A percentile compares a stretch with the other conserved stretches of the same genome.
phyloP scores from a whole-genome alignment of 2,797 vertebrate genomes.

The Chromis chromis region DNA sequence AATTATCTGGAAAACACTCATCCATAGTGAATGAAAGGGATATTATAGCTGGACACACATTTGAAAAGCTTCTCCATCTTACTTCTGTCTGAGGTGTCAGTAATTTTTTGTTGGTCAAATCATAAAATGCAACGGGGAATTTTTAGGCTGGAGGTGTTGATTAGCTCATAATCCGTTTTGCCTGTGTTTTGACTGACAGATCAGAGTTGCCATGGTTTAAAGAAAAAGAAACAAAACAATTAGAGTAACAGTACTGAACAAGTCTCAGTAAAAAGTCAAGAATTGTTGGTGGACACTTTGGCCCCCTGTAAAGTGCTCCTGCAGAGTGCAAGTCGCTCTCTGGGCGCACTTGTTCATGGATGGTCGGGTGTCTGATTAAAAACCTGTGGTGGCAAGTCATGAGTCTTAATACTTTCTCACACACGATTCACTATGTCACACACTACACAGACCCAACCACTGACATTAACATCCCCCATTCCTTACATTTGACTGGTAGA shows the following conservation, averaged over 20 bases:
- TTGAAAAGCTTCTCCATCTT: not conserved
- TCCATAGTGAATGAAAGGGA: not conserved
- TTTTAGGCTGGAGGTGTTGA: slow-evolving; percentile 22
- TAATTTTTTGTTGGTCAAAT: slow-evolving; percentile 34
- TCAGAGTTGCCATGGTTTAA: slow-evolving; percentile 68
- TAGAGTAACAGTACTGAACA: slow-evolving; percentile 44
- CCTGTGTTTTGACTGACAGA: slow-evolving; percentile 42
- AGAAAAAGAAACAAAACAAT: slow-evolving; percentile 5
- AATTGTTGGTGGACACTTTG: slow-evolving; percentile 52
- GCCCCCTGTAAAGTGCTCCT: slow-evolving; percentile 32
- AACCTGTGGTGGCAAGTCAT: slow-evolving; percentile 43
- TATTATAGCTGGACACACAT: not conserved
- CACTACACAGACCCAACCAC: slow-evolving; percentile 66
- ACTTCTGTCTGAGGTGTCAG: not conserved
- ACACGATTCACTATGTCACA: slow-evolving; percentile 71
- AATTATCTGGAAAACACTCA: not conserved
- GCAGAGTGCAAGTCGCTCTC: slow-evolving; percentile 78
- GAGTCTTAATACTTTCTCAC: slow-evolving; percentile 56
- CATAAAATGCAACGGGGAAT: slow-evolving; percentile 4
- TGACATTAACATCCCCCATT: slow-evolving; percentile 53
- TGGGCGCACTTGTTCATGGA: slow-evolving; percentile 36
- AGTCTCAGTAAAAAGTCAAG: slow-evolving; percentile 45
- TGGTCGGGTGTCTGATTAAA: slow-evolving; percentile 38
- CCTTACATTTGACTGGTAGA: slow-evolving; percentile 54
- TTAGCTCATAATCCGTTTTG: slow-evolving; percentile 40